Conservation (phyloP, 2,797 vertebrate species). For the Staurois parvus region DNA sequence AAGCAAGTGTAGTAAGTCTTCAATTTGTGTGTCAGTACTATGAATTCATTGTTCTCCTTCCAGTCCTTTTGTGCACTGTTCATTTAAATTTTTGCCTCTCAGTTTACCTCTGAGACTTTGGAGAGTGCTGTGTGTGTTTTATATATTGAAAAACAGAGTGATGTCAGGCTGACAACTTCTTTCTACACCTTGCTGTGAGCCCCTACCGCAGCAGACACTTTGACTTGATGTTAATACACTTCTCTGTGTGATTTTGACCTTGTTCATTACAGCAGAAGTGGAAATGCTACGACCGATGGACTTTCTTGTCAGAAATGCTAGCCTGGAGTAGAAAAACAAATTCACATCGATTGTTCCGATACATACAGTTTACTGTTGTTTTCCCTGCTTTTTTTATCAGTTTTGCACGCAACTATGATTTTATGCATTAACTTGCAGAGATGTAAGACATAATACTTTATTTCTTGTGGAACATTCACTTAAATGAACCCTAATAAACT, state of each 20-base stretch:
- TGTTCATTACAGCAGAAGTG: constrained; percentile 72
- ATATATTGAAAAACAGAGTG: neutral
- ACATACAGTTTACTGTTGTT: constrained; percentile 69
- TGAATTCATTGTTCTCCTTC: neutral
- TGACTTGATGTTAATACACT: constrained; percentile 64
- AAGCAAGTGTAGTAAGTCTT: no score
- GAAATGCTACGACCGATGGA: constrained; percentile 69
- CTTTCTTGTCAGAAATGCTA: constrained; percentile 68
- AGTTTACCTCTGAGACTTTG: no score
- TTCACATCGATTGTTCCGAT: constrained; percentile 72
- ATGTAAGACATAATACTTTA: constrained; percentile 59
- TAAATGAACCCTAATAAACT: constrained; percentile 5
- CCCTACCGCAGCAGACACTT: constrained; percentile 13
- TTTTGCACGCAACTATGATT: constrained; percentile 69
- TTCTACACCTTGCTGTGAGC: neutral
- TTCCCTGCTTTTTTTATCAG: constrained; percentile 66
- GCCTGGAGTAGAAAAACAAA: constrained; percentile 70
- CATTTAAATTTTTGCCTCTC: neutral
- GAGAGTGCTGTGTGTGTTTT: neutral
- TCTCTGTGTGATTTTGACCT: constrained; percentile 68
- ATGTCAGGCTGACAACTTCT: neutral
- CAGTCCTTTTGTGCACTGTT: neutral
- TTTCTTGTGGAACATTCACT: constrained; percentile 4
- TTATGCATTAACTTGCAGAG: constrained; percentile 67
- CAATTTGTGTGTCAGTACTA: neutral